phyloP scores from a whole-genome alignment of 2,113 vertebrate species.

The Hydrochoerus hydrochaeris region DNA sequence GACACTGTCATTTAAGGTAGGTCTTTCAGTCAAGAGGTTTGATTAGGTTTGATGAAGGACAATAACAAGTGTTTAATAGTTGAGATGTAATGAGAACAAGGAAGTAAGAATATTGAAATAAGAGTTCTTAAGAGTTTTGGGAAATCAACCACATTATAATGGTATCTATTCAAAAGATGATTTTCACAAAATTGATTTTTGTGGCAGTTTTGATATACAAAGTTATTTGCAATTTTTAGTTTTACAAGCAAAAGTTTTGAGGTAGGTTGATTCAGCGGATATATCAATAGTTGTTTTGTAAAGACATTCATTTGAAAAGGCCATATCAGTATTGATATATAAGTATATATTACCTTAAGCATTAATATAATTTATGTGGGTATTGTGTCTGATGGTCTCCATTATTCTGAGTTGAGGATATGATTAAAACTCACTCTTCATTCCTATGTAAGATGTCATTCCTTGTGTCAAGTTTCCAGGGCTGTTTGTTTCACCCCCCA shows the following conservation, averaged over 20 bases:
- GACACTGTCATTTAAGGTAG: no score
- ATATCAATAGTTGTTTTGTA: background rate
- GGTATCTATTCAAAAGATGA: no score
- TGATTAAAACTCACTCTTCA: background rate
- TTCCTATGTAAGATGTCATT: background rate
- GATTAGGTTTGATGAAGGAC: no score
- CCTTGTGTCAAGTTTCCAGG: background rate
- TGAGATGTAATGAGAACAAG: no score
- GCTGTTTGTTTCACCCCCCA: background rate
- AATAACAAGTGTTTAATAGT: no score
- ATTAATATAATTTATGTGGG: background rate
- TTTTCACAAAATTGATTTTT: no score
- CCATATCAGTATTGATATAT: background rate
- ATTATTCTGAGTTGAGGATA: background rate
- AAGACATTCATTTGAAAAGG: background rate
- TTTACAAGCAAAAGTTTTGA: background rate
- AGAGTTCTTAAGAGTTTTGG: no score
- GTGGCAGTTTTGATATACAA: no score
- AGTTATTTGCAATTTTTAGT: background rate
- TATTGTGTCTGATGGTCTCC: background rate
- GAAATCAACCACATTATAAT: no score
- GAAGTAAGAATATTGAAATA: no score
- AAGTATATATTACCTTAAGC: background rate
- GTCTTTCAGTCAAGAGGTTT: no score
- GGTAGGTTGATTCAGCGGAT: no score